phyloP scores from a whole-genome alignment of 2,888 invertebrate species.

The Neoscelio sp. region DNA sequence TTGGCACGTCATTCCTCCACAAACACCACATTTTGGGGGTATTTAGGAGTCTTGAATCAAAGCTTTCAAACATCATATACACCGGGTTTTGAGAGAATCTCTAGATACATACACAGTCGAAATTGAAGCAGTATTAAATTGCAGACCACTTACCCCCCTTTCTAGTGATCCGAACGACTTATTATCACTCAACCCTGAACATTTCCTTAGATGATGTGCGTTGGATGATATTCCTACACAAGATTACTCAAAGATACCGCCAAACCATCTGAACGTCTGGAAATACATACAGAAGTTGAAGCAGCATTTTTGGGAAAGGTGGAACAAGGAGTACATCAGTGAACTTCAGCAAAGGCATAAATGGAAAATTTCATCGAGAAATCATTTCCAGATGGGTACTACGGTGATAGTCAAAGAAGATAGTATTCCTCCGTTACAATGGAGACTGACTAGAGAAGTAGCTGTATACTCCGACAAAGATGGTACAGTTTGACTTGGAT shows the following conservation, averaged over 20 bases:
- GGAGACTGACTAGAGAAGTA: slow-evolving; percentile 19
- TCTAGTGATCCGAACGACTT: slow-evolving; percentile 55
- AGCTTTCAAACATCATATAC: slow-evolving; percentile 71
- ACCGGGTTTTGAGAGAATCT: slow-evolving; percentile 59
- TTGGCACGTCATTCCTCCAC: slow-evolving; percentile 71
- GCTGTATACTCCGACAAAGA: background rate
- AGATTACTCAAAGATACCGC: too few relatives aligned
- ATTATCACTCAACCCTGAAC: slow-evolving; percentile 44
- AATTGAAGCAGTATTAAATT: slow-evolving; percentile 64
- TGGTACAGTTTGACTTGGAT: background rate
- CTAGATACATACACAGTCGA: too few relatives aligned
- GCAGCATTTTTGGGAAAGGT: slow-evolving; percentile 61
- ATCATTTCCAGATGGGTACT: too few relatives aligned
- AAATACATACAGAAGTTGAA: slow-evolving; percentile 53
- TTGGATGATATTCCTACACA: slow-evolving; percentile 33
- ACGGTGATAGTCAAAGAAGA: slow-evolving; percentile 44
- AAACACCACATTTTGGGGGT: slow-evolving; percentile 71
- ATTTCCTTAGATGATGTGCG: slow-evolving; percentile 57
- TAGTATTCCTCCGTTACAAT: slow-evolving; percentile 9
- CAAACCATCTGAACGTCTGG: too few relatives aligned
- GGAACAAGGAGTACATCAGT: slow-evolving; percentile 56
- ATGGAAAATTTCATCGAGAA: too few relatives aligned
- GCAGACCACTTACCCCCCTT: slow-evolving; percentile 49
- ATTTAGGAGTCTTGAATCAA: slow-evolving; percentile 72
- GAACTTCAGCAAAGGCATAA: slow-evolving; percentile 49